Conservation (phyloP, 2,888 invertebrate species). For the Thereva unica region DNA sequence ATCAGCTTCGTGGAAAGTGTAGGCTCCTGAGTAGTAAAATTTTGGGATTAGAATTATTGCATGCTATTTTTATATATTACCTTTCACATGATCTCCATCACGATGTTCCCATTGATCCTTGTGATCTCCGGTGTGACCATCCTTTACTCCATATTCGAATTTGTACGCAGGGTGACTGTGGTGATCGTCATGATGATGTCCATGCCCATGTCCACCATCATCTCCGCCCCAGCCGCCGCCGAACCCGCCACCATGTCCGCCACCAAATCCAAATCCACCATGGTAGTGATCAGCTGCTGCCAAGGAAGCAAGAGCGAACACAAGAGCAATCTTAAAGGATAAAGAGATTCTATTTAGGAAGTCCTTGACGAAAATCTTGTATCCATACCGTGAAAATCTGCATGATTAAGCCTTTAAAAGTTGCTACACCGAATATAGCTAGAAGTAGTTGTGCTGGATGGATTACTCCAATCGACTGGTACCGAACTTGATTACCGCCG, state of each 20-base stretch:
- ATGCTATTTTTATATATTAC: background rate
- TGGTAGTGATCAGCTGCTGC: too few relatives aligned
- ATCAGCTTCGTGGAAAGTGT: constrained; percentile 60
- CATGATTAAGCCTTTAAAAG: too few relatives aligned
- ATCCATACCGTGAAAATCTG: too few relatives aligned
- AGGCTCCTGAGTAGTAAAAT: constrained; percentile 48
- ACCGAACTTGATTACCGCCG: background rate
- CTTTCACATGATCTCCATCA: constrained; percentile 57
- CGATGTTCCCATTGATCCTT: constrained; percentile 56
- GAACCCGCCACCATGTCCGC: constrained; percentile 11
- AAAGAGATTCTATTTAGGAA: too few relatives aligned
- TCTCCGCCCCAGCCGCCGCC: constrained; percentile 17
- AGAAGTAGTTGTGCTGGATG: background rate
- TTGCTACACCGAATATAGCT: too few relatives aligned
- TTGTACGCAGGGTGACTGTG: constrained; percentile 51
- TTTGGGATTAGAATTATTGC: background rate
- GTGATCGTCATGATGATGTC: constrained; percentile 47
- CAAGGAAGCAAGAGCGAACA: too few relatives aligned
- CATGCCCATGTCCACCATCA: constrained; percentile 15
- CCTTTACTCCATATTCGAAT: constrained; percentile 53
- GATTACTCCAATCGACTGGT: constrained; percentile 1
- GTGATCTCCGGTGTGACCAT: constrained; percentile 53
- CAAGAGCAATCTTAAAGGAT: too few relatives aligned
- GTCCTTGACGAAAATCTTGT: too few relatives aligned
- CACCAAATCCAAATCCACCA: background rate